Base-by-base conservation (phyloP, 1,140 invertebrate genomes). In the Eumeta japonica region DNA sequence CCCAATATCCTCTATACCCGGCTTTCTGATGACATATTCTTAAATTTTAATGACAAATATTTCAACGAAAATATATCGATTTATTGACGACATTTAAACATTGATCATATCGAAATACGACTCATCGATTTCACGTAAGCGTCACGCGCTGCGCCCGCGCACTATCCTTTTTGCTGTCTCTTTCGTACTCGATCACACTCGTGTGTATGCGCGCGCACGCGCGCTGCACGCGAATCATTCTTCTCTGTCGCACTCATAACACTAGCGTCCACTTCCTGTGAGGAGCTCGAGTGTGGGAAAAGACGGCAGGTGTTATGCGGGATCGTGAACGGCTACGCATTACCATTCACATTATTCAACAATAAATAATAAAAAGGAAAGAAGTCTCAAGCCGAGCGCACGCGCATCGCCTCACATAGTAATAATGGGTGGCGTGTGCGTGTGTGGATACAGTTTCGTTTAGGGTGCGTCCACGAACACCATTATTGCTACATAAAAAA, bases 321-420 rank as follows among this genome's bases (percentile, higher is more conserved):
- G 68, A 68, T 73, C 59, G 67, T 70, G 65, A 70, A 73, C 68
- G 68, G 66, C 64, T 65, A 70, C 58, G 68, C 65, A 73, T 73
- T 70, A 73, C 68, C 65, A 70, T 73, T 72, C 65, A 70, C 62
- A 72, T 70, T 72, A 72, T 72, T 68, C 68, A 71, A 73, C 68
- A 62, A 73, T 73, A 73, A 73, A 73, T 73, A 73, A 73, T 68
- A 72, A 71, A 67, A 73, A 68, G 63, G n/a, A n/a, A 71, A 68
- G 64, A 66, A 73, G 67, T 65, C 60, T 62, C 60, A 61, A 63
- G 68, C 54, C 65, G 67, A 72, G 67, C 62, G 55, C 68, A 73
- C 68, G 68, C 68, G 68, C 62, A 73, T 48, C 57, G 41, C 43
- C 42, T 57, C 58, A 62, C 67, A 61, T 64, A 64, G 58, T 63